These are phyloP conservation scores for Syngnathus acus DNA, from an alignment of 2,797 vertebrate genomes.

Conservation along the genomic window DNA sequence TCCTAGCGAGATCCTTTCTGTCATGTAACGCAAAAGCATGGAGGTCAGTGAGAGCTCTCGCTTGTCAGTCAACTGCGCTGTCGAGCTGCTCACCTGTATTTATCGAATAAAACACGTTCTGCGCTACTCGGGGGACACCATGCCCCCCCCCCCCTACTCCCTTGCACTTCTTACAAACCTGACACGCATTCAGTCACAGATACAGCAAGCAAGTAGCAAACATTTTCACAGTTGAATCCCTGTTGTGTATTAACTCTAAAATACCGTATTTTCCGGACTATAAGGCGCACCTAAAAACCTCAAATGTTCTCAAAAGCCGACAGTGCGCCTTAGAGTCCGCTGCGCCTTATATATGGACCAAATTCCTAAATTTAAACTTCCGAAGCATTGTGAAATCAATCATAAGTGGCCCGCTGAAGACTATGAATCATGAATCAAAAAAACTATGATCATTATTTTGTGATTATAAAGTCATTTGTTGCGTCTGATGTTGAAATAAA, in stretches of 20 bases:
- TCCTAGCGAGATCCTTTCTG: constrained; percentile 39
- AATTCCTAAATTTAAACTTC: no score
- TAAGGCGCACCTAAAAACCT: no score
- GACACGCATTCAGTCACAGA: no score
- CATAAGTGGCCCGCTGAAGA: no score
- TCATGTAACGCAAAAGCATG: constrained; percentile 75
- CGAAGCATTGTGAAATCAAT: no score
- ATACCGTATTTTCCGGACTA: no score
- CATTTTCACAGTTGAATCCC: background rate
- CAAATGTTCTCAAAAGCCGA: no score
- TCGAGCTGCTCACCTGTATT: constrained; percentile 67
- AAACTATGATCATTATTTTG: no score
- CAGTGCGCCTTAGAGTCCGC: no score
- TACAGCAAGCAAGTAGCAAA: background rate
- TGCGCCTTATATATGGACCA: no score
- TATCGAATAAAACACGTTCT: constrained; percentile 65
- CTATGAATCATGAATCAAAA: background rate
- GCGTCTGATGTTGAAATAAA: no score
- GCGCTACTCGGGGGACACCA: constrained; percentile 60
- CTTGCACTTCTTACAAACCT: constrained; percentile 5
- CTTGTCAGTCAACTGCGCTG: constrained; percentile 71
- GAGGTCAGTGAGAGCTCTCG: constrained; percentile 65
- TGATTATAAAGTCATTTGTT: no score
- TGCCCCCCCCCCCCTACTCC: constrained; percentile 45
- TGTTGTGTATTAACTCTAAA: background rate